phyloP scores from a whole-genome alignment of 2,113 vertebrate species.

The Acrocephalus arundinaceus region DNA sequence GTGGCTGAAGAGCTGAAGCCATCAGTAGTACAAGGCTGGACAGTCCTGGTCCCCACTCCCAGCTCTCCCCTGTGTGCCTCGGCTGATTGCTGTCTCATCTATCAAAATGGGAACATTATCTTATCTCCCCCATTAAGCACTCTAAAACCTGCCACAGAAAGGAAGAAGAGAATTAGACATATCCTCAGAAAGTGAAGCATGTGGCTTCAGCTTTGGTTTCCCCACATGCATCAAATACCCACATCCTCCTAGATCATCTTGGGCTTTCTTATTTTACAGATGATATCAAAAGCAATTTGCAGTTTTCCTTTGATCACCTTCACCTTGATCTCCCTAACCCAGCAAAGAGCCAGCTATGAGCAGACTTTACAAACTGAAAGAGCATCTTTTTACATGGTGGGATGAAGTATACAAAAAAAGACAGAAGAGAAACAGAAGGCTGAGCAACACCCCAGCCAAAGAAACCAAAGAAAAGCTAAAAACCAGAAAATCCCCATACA shows the following conservation, averaged over 20 bases:
- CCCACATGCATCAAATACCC: neutral
- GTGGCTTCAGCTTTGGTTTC: neutral
- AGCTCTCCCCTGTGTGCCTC: neutral
- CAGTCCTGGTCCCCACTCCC: neutral
- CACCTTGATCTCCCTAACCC: neutral
- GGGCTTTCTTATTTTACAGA: neutral
- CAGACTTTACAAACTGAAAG: neutral
- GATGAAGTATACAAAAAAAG: neutral
- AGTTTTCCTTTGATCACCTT: neutral
- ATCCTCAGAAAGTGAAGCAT: neutral
- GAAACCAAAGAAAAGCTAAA: neutral
- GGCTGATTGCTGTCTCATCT: neutral
- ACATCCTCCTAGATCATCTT: neutral
- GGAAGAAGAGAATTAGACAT: neutral
- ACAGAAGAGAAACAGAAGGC: neutral
- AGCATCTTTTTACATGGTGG: neutral
- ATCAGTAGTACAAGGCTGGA: neutral
- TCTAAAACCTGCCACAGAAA: neutral
- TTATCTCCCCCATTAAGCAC: neutral
- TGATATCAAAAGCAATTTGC: neutral
- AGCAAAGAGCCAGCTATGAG: neutral
- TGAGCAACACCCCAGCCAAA: neutral
- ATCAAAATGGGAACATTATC: neutral
- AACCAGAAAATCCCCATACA: accelerated
- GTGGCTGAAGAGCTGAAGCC: neutral